Evolutionary conservation across 1,140 invertebrate species (phyloP), one percentile per base, ranked within the genome.

Genomic region (Drepana arcuata): DNA sequence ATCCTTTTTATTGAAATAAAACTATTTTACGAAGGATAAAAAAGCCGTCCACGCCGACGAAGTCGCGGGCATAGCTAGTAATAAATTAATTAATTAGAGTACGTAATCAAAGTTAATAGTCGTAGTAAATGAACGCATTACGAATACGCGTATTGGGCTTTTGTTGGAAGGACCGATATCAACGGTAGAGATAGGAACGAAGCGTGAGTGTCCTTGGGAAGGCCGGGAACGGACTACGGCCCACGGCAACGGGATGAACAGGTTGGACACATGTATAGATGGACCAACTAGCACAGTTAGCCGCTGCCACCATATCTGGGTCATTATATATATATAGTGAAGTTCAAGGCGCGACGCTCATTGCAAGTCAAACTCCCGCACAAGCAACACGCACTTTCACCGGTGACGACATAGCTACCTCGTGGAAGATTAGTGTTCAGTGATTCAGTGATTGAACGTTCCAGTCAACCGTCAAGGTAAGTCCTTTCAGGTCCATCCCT

Each of bases 261-360:
- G 70, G 62, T 72, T 63, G 61, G 44, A 69, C 58, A 44, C 42
- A 54, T 58, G 60, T 55, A 66, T 55, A 58, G 53, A 57, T 53
- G 39, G 47, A 54, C 56, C 46, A 49, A 64, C 59, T 73, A 74
- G 66, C 70, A 77, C 70, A 77, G 74, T 73, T 78, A 78, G 53
- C 56, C 43, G 48, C 51, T 36, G 48, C 59, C 43, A 38, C 49
- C 34, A 54, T 75, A 82, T 60, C 72, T 82, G 64, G 78, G 78
- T 82, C 78, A 82, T 62, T 54, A 53, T 82, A 79, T 81, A 81
- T 82, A 82, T 75, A 77, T 72, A 51, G 62, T 70, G 68, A 81
- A 82, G 78, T 79, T 77, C 72, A 82, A 79, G 77, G 67, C 70
- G 58, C 66, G 49, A 57, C 65, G 58, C 65, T 73, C 78, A 82